Base-by-base conservation (phyloP, 2,888 invertebrate genomes). In the Eupithecia abbreviata region DNA sequence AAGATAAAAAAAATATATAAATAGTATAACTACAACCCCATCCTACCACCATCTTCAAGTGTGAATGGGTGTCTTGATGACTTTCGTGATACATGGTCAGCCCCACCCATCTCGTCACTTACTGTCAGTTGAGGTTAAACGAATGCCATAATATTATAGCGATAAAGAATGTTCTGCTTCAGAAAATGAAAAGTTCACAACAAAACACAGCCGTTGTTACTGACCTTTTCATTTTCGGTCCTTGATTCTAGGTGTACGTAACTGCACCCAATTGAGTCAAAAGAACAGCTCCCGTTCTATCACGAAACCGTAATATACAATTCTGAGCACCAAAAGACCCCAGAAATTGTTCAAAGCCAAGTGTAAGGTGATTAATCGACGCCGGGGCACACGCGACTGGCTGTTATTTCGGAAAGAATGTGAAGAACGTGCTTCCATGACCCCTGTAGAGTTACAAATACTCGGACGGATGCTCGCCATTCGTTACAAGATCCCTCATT, bases 371-470 rank as follows among this genome's bases (percentile, higher is more conserved):
- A 93, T 93, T 92, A 93, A 93, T 93, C 90, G 90, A 76, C 84
- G 85, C 84, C 86, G 87, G 86, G 85, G 89, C 91, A 91, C 90
- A 92, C 90, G 90, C 89, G 89, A 89, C 89, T 88, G 91, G 90
- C 90, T 89, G 92, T 91, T 93, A 92, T 93, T 92, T 93, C 83
- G 90, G 90, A 92, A 93, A 91, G 93, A 93, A 93, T 93, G 93
- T 87, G 82, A 83, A 86, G 92, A 92, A 93, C 93, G 93, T 93
- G 93, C 93, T 92, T 91, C 92, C 88, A 89, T 91, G 93, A 92
- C 92, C 92, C 93, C 92, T 91, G 87, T 86, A 85, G 89, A 86
- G 90, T 90, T 89, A 92, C 92, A 91, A 92, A 92, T 91, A 89
- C 88, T 86, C 84, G 85, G 86, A 89, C 89, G 89, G 90, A 92